These are phyloP conservation scores for Glareola pratincola DNA, from an alignment of 2,113 vertebrate species.

Conservation along the genomic window DNA sequence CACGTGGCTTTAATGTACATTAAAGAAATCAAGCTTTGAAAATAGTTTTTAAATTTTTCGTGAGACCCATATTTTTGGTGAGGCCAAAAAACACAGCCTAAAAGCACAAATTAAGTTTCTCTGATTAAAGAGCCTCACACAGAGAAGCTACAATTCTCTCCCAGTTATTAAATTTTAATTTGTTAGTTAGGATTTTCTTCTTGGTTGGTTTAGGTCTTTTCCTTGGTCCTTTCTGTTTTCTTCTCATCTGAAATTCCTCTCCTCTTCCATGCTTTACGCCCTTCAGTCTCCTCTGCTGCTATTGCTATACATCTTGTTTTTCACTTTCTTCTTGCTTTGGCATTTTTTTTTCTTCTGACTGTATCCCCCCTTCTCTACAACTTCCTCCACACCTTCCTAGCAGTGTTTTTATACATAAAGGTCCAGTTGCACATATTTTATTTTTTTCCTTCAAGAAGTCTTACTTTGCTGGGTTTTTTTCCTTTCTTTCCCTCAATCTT, in stretches of 20 bases:
- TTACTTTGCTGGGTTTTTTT: neutral
- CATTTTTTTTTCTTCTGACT: neutral
- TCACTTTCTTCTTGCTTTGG: neutral
- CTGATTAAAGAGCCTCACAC: neutral
- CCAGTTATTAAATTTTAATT: neutral
- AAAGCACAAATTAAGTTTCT: neutral
- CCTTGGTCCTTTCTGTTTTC: neutral
- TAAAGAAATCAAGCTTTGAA: neutral
- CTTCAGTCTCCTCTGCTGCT: conserved; percentile 10
- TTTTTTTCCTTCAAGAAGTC: neutral
- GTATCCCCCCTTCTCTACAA: neutral
- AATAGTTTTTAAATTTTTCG: neutral
- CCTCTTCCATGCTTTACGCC: neutral
- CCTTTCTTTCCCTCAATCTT: neutral
- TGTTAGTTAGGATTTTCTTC: neutral
- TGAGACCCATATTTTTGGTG: neutral
- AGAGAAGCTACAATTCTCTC: neutral
- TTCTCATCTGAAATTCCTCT: conserved; percentile 23
- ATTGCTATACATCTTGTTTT: neutral
- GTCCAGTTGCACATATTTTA: neutral
- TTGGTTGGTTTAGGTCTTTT: neutral
- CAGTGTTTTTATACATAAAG: neutral
- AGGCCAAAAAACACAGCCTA: neutral
- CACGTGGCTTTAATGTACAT: neutral
- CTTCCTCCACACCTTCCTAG: neutral